Conservation (phyloP, 2,113 vertebrate species). For the Phaethon lepturus region DNA sequence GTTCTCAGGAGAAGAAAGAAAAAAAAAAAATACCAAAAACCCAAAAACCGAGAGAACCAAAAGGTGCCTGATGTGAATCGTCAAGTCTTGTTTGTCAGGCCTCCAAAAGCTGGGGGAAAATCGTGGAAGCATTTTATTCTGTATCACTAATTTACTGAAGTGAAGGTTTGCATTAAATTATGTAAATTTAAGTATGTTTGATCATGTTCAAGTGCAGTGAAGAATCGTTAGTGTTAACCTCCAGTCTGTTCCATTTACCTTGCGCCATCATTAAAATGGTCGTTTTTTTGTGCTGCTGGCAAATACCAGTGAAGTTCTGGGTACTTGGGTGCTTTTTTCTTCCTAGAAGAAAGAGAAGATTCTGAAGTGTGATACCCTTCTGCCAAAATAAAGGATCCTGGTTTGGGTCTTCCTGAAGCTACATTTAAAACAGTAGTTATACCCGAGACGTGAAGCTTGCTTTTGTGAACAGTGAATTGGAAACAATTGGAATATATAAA, state of each 20-base stretch:
- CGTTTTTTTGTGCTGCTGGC: not conserved
- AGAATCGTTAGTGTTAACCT: not conserved
- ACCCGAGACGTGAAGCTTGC: not conserved
- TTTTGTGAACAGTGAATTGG: not conserved
- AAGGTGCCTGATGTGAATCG: not conserved
- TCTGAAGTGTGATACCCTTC: not conserved
- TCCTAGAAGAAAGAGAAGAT: not conserved
- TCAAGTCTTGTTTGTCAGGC: not conserved
- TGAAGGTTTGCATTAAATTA: not conserved
- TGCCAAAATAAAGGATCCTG: not conserved
- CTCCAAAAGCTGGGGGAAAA: not conserved
- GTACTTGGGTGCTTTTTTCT: not conserved
- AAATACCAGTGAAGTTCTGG: not conserved
- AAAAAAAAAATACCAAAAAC: not conserved
- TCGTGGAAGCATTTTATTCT: not conserved
- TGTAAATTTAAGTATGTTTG: not conserved
- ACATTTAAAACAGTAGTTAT: not conserved
- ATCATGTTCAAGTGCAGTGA: not conserved
- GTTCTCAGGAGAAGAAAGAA: not conserved
- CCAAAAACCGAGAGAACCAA: no score
- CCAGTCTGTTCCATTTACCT: not conserved
- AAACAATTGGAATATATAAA: not conserved
- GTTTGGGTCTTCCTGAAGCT: not conserved
- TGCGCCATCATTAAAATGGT: accelerated
- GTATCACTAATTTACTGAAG: not conserved